Percentiles rank a stretch among this genome's conserved stretches.
These are phyloP conservation scores for Mesochorus sp. DNA, from an alignment of 2,888 invertebrate genomes.

Conservation along the genomic window DNA sequence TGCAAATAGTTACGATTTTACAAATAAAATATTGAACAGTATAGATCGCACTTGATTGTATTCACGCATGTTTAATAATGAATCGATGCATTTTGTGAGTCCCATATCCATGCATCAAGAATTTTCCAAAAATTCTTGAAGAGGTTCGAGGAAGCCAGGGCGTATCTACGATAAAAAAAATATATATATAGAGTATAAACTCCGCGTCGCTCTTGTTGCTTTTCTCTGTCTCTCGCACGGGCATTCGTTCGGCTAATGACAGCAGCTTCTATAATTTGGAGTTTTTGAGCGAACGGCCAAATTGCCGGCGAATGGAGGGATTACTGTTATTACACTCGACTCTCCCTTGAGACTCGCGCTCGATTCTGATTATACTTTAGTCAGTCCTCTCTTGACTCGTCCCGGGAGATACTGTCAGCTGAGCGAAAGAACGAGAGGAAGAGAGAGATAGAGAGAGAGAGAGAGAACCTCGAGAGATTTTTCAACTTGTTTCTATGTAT, in stretches of 20 bases:
- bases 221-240: slow-evolving; percentile 34
- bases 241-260: slow-evolving; percentile 76
- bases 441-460: too few species aligned
- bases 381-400: slow-evolving; percentile 76
- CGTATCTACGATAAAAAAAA: slow-evolving; percentile 54
- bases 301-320: slow-evolving; percentile 80
- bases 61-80: too few species aligned
- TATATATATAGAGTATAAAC: slow-evolving; percentile 31
- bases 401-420: slow-evolving; percentile 75
- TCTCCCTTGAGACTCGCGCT: slow-evolving; percentile 74
- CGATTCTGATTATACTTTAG: slow-evolving; percentile 80
- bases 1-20: too few species aligned
- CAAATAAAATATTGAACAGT: too few species aligned
- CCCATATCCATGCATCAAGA: slow-evolving; percentile 20
- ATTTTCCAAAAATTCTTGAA: slow-evolving; percentile 69
- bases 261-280: slow-evolving; percentile 82
- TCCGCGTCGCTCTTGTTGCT: slow-evolving; percentile 58
- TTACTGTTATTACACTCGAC: slow-evolving; percentile 81
- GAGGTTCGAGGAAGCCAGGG: slow-evolving; percentile 68
- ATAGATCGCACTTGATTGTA: too few species aligned
- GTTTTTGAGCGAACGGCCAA: slow-evolving; percentile 81
- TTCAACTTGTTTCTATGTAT: slow-evolving; percentile 36
- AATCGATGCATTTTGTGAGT: slow-evolving; percentile 33
- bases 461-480: slow-evolving; percentile 57
- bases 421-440: slow-evolving; percentile 55